Evolutionary conservation across 2,888 invertebrate species (phyloP).

Genomic region (Diploptera punctata): DNA sequence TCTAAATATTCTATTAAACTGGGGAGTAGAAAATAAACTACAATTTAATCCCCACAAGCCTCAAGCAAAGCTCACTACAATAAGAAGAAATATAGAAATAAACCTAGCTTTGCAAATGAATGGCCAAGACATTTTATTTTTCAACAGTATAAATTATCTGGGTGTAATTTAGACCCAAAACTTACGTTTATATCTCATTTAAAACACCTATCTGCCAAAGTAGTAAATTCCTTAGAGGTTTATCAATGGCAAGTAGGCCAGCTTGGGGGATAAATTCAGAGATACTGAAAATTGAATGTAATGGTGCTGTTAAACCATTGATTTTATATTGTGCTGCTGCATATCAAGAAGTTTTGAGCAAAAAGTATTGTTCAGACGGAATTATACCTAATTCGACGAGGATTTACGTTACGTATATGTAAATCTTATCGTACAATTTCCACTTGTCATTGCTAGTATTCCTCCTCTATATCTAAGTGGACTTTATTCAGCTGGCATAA

Average conservation of each 20-base stretch:
- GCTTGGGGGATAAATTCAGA: no score
- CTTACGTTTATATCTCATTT: neutral
- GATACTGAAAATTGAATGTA: neutral
- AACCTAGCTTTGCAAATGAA: neutral
- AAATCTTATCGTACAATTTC: neutral
- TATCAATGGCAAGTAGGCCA: neutral
- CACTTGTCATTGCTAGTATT: neutral
- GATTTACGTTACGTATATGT: no score
- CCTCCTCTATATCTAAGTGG: slow-evolving; percentile 1
- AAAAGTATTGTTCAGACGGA: no score
- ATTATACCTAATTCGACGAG: no score
- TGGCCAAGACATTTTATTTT: neutral
- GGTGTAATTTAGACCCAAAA: neutral
- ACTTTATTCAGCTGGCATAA: neutral
- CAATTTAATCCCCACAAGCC: neutral
- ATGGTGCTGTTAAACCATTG: slow-evolving; percentile 4
- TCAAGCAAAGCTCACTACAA: neutral
- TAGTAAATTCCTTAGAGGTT: slow-evolving; percentile 3
- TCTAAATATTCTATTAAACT: no score
- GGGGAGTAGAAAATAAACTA: slow-evolving; percentile 1
- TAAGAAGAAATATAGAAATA: slow-evolving; percentile 6
- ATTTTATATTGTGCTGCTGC: neutral
- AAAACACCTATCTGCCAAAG: neutral
- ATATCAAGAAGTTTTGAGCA: neutral
- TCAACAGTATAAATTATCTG: neutral